Conservation (phyloP, 2,888 invertebrate species). For the Reticulitermes lucifugus region DNA sequence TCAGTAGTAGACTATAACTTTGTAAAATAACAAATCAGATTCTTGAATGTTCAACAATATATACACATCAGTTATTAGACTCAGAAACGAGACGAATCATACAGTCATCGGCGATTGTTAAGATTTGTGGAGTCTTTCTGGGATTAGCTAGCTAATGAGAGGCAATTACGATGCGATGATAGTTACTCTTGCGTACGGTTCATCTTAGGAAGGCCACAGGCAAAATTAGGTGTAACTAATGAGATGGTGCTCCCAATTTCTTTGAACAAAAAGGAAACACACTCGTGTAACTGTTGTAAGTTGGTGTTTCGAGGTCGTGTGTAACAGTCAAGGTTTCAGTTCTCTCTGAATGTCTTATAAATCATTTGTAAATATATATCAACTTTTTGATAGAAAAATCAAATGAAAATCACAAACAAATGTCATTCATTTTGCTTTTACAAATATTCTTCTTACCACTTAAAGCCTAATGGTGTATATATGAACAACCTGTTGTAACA, state of each 20-base stretch:
- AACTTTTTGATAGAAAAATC: too few relatives aligned
- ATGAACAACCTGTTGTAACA: too few relatives aligned
- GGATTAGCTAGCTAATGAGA: conserved; percentile 16
- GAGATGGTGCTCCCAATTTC: conserved; percentile 6
- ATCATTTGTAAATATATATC: too few relatives aligned
- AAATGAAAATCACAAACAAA: too few relatives aligned
- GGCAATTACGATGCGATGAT: not conserved
- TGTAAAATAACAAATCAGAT: not conserved
- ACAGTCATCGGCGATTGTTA: not conserved
- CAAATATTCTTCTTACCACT: too few relatives aligned
- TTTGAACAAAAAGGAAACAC: not conserved
- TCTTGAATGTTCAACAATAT: not conserved
- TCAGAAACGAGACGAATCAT: conserved; percentile 30
- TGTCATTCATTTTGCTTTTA: too few relatives aligned
- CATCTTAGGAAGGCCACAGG: not conserved
- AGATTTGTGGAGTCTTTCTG: not conserved
- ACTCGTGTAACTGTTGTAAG: not conserved
- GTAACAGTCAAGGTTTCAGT: too few relatives aligned
- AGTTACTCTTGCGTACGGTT: not conserved
- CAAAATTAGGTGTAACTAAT: conserved; percentile 28
- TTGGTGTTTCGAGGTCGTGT: not conserved
- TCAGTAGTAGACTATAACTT: not conserved
- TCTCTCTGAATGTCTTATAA: too few relatives aligned
- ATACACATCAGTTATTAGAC: not conserved
- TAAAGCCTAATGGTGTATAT: too few relatives aligned